Conservation (phyloP, 2,888 invertebrate genomes). For the Pachycephus smyrnensis region DNA sequence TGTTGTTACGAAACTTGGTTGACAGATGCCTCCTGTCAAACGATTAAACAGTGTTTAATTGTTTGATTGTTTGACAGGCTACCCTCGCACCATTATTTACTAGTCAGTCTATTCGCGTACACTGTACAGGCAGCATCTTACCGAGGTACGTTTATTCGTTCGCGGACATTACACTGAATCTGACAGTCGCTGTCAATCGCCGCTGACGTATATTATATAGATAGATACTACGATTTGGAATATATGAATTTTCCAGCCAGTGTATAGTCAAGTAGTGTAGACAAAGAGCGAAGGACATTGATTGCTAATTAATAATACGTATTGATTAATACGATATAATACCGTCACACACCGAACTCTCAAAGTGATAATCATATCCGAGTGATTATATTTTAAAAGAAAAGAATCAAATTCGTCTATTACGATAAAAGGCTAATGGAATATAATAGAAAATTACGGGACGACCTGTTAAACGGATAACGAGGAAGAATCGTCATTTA, state of each 20-base stretch:
- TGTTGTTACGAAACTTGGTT: background rate
- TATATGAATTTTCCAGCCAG: background rate
- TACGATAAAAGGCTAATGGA: constrained; percentile 17
- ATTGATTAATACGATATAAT: constrained; percentile 9
- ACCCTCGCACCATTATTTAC: background rate
- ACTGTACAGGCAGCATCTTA: background rate
- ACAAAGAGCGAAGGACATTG: background rate
- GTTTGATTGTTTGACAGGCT: background rate
- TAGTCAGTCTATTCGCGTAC: background rate
- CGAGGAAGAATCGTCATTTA: constrained; percentile 1
- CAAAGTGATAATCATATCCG: constrained; percentile 37
- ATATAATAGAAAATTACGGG: constrained; percentile 9
- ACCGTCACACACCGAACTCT: constrained; percentile 28
- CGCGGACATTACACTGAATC: background rate
- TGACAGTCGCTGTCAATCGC: background rate
- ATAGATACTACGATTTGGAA: background rate
- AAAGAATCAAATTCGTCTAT: constrained; percentile 26
- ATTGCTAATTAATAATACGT: background rate
- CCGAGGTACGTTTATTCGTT: background rate
- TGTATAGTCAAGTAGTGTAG: background rate
- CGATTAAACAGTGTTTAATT: background rate
- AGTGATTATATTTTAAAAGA: constrained; percentile 32
- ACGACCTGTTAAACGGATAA: background rate
- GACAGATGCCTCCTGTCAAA: background rate
- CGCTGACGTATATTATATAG: background rate